Evolutionary conservation across 1,140 invertebrate species (phyloP), one percentile per base, ranked within the genome.

Genomic region (Latrodectus geometricus): DNA sequence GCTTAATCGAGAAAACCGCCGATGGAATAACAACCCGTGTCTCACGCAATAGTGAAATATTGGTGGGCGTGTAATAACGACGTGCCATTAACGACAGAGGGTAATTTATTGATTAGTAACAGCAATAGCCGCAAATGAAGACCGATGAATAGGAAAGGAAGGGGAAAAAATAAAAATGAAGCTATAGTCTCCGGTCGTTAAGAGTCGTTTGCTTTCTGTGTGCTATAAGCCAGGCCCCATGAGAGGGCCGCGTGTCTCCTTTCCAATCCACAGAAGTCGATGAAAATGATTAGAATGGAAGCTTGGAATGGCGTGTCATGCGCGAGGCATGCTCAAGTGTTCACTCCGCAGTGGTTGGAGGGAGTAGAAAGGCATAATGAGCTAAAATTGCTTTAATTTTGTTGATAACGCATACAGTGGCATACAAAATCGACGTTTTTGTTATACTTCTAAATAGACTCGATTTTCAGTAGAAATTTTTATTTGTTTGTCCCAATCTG

Each of bases 51-150:
- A 65, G 23, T 73, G 61, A 75, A 76, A 76, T 75, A 75, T 84
- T 73, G 73, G 72, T 68, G 73, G 72, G 82, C 73, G 73, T 23
- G 68, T 84, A 84, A 84, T 76, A 84, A 84, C 82, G 73, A 84
- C 48, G 17, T 84, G 52, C 72, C 72, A 76, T 75, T 84, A 84
- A 76, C 82, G 82, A 75, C 54, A 23, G n/a, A 84, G 70, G 76
- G 82, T 84, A 84, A 84, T 84, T 84, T 76, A 84, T 84, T 76
- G 82, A 84, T 84, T 84, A 83, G 56, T 56, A 20, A 52, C 17
- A 66, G 65, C 35, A 80, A 80, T 80, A 74, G 52, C 70, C 80
- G 70, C 80, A 82, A 82, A 82, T 82, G 80, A 82, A 72, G 80
- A 73, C 68, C 56, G 54, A 73, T 82, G 80, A 82, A 74, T 74